Conservation (phyloP, 2,797 vertebrate genomes). For the Morelia viridis region DNA sequence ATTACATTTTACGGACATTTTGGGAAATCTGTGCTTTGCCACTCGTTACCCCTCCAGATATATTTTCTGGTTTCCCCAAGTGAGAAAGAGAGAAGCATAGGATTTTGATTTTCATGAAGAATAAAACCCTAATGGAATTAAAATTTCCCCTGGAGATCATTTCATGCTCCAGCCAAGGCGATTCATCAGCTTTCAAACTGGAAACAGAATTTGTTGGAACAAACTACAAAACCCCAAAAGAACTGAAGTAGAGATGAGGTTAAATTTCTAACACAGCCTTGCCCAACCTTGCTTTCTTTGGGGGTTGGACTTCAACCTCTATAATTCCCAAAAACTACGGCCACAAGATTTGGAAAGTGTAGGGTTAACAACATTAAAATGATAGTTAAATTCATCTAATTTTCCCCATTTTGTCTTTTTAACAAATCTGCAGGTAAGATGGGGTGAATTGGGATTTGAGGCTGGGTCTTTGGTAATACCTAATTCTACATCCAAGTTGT, state of each 20-base stretch:
- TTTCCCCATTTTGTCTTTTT: too few relatives aligned
- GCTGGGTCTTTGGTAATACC: not conserved
- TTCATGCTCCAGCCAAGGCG: not conserved
- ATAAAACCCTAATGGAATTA: not conserved
- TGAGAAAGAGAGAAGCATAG: not conserved
- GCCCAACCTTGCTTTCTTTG: not conserved
- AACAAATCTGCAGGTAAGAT: not conserved
- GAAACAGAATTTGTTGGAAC: not conserved
- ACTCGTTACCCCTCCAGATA: not conserved
- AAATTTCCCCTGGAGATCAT: not conserved
- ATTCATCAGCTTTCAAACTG: not conserved
- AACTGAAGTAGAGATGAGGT: not conserved
- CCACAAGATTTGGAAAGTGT: too few relatives aligned
- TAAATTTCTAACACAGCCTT: not conserved
- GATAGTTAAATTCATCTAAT: not conserved
- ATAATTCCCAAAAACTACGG: not conserved
- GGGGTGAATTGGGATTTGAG: not conserved
- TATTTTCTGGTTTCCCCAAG: not conserved
- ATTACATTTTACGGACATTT: not conserved
- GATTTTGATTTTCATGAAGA: not conserved
- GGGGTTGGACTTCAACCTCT: not conserved
- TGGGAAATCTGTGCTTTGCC: not conserved
- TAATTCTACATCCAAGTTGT: not conserved
- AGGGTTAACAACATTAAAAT: too few relatives aligned
- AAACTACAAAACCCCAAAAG: not conserved